Evolutionary conservation across 2,113 vertebrate species (phyloP), one percentile per base, ranked within the genome.

Genomic region (Prionailurus bengalensis): DNA sequence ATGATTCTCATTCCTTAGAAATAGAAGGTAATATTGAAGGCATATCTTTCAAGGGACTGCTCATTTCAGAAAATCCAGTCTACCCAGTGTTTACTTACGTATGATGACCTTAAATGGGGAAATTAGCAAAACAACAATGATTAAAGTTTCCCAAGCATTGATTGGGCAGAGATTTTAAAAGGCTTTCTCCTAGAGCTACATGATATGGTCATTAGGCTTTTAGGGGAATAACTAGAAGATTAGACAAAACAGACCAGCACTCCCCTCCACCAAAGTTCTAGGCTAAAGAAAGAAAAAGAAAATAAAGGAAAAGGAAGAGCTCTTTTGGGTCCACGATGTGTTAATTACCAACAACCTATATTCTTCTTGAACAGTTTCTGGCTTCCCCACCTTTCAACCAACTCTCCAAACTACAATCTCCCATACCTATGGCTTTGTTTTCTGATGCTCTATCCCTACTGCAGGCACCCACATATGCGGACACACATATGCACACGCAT

Each of bases 61-160:
- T 91, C 45, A 53, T 73, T 97, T 97, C 66, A 90, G 85, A 16
- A 97, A 97, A 89, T 23, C 66, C 82, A 89, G 45, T 14, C n/a
- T 79, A 68, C 79, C 58, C n/a, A 80, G 27, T 14, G 21, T 14
- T 97, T 84, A 93, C 78, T 91, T 70, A 48, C 17, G 0, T 71
- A n/a, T 94, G 85, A 92, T 36, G 53, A 82, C 90, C 97, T 98
- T 97, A 86, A 88, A 66, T 82, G 15, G 68, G 58, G 2, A 83
- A 91, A 91, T 97, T 92, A 82, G 93, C 89, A 86, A 98, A 97
- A 87, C 39, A 76, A 16, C 85, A 80, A 95, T 65, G 78, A 81
- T 53, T 93, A 89, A 95, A 94, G 65, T 96, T 97, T 93, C 78
- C 87, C 31, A 74, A 94, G 80, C 58, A 15, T 25, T 92, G 89